Percentiles rank a stretch among this genome's conserved stretches.
Evolutionary conservation across 2,888 invertebrate genomes (phyloP).

Genomic region (Pachliopta kotzebuea): DNA sequence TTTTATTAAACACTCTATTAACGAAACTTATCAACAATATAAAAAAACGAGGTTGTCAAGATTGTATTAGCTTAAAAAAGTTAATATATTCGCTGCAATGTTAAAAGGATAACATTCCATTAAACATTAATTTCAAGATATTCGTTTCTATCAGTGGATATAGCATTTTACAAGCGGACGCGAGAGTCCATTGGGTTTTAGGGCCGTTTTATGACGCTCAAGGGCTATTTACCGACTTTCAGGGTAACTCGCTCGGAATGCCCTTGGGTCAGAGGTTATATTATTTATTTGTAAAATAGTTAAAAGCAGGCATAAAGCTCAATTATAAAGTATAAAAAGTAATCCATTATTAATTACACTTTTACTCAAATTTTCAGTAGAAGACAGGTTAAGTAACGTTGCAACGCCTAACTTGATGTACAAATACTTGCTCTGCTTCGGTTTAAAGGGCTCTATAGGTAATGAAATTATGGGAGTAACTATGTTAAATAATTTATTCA

Average conservation of each 20-base stretch:
- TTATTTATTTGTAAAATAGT: conserved; percentile 2
- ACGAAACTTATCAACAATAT: no score
- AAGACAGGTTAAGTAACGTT: no score
- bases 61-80: neutral
- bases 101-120: conserved; percentile 1
- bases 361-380: no score
- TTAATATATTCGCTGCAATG: neutral
- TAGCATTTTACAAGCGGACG: conserved; percentile 13
- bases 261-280: conserved; percentile 2
- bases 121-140: conserved; percentile 11
- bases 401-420: no score
- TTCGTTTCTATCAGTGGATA: conserved; percentile 4
- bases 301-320: neutral
- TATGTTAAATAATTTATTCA: no score
- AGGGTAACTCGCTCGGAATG: conserved; percentile 11
- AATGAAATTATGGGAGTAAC: no score
- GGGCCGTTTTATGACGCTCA: conserved; percentile 22
- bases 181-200: conserved; percentile 23
- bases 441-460: no score
- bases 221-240: conserved; percentile 23
- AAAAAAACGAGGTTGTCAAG: no score
- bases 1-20: no score
- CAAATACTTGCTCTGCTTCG: no score
- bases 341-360: neutral
- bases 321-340: neutral